Conservation (phyloP, 2,888 invertebrate species). For the Lasioglossum leucozonium region DNA sequence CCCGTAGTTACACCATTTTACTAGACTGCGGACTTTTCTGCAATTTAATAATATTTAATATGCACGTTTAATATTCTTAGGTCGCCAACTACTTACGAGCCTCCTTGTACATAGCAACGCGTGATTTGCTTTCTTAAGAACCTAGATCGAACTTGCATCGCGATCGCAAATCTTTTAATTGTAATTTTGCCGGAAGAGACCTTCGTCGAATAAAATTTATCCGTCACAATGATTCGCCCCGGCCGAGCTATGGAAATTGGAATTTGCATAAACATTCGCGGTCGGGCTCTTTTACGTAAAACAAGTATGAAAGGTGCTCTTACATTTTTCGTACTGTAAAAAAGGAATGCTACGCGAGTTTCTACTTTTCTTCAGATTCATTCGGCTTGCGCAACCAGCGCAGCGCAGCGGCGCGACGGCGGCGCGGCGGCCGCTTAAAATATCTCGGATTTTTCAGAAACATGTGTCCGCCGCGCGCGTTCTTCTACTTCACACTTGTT, state of each 20-base stretch:
- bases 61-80: too few relatives aligned
- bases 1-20: neutral
- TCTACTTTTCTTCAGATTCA: neutral
- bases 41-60: too few relatives aligned
- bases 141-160: too few relatives aligned
- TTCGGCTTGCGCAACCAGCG: neutral
- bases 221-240: neutral
- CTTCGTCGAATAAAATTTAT: neutral
- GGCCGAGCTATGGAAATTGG: neutral
- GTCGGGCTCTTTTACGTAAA: neutral
- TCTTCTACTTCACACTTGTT: neutral
- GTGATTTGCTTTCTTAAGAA: too few relatives aligned
- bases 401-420: too few relatives aligned
- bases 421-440: neutral
- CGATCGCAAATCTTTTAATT: too few relatives aligned
- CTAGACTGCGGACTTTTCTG: too few relatives aligned
- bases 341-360: neutral
- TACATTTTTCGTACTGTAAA: neutral
- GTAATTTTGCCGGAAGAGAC: neutral
- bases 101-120: too few relatives aligned
- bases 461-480: neutral
- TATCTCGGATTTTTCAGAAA: neutral
- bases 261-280: neutral
- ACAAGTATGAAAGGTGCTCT: neutral
- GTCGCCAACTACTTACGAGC: too few relatives aligned